Conservation (phyloP, 92 coral and sea anemone genomes). For the Anthopleura xanthogrammica region DNA sequence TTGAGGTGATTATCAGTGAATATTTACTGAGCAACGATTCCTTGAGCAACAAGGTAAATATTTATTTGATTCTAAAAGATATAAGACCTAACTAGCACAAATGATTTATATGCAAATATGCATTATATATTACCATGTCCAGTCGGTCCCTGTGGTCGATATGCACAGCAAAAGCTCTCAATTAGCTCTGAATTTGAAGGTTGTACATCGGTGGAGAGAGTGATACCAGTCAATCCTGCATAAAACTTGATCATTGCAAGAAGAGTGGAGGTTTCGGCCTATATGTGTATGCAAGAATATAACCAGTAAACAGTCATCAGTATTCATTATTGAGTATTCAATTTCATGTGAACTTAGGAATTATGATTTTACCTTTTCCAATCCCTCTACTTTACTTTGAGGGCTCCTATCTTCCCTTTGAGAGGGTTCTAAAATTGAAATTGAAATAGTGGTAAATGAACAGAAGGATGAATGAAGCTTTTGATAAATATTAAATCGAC, state of each 20-base stretch:
- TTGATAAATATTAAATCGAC: no score
- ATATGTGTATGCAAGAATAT: neutral
- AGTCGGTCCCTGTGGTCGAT: slow-evolving; percentile 40
- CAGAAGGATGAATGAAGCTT: neutral
- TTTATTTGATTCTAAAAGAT: no score
- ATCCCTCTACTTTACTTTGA: neutral
- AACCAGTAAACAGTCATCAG: neutral
- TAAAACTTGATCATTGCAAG: slow-evolving; percentile 57
- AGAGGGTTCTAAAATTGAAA: neutral
- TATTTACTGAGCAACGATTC: no score
- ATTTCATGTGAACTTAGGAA: no score
- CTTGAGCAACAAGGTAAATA: no score
- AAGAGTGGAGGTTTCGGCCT: neutral
- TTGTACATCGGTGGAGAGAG: slow-evolving; percentile 48
- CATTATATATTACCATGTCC: slow-evolving; percentile 43
- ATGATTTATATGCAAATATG: no score
- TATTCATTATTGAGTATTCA: no score
- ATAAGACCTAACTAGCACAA: no score
- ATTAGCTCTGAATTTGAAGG: slow-evolving; percentile 38
- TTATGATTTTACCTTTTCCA: neutral
- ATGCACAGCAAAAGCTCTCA: slow-evolving; percentile 70
- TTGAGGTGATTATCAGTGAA: no score
- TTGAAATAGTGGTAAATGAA: neutral
- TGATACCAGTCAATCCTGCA: slow-evolving; percentile 74
- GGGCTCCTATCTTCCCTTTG: neutral